These are phyloP conservation scores for Oryzias curvinotus DNA, from an alignment of 2,113 vertebrate genomes.

Conservation along the genomic window DNA sequence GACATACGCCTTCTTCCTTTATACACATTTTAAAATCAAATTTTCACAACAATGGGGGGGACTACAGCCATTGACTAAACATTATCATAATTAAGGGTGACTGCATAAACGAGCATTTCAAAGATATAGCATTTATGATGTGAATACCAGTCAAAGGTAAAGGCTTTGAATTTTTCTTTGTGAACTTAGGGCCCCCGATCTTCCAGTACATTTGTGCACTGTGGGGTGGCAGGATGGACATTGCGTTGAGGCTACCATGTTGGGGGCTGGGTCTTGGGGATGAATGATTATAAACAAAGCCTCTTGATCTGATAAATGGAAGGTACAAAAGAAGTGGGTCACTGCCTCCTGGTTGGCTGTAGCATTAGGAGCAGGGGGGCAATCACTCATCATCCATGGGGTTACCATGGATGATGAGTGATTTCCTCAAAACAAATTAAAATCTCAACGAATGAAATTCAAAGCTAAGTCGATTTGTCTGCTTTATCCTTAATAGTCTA, in stretches of 20 bases:
- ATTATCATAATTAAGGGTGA: too few relatives aligned
- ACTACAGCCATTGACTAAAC: too few relatives aligned
- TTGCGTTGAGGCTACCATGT: constrained; percentile 21
- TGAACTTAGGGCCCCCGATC: not conserved
- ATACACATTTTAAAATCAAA: too few relatives aligned
- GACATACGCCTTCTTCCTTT: too few relatives aligned
- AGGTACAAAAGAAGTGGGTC: constrained; percentile 73
- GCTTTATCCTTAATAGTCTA: constrained; percentile 42
- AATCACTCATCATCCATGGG: too few relatives aligned
- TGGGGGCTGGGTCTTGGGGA: constrained; percentile 14
- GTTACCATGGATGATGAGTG: constrained; percentile 24
- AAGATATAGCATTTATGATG: not conserved
- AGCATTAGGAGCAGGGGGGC: constrained; percentile 11
- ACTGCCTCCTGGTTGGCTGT: constrained; percentile 36
- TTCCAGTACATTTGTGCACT: constrained; percentile 5
- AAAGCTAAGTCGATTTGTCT: constrained; percentile 20
- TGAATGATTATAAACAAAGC: constrained; percentile 69
- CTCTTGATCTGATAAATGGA: constrained; percentile 55
- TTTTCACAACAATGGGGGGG: too few relatives aligned
- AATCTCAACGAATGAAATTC: constrained; percentile 31
- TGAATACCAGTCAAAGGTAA: constrained; percentile 15
- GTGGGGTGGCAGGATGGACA: not conserved
- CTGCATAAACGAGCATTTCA: too few relatives aligned
- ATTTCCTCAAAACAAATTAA: constrained; percentile 40
- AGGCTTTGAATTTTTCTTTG: too few relatives aligned